These are phyloP conservation scores for Acronicta psi DNA, from an alignment of 2,888 invertebrate species.

Conservation along the genomic window DNA sequence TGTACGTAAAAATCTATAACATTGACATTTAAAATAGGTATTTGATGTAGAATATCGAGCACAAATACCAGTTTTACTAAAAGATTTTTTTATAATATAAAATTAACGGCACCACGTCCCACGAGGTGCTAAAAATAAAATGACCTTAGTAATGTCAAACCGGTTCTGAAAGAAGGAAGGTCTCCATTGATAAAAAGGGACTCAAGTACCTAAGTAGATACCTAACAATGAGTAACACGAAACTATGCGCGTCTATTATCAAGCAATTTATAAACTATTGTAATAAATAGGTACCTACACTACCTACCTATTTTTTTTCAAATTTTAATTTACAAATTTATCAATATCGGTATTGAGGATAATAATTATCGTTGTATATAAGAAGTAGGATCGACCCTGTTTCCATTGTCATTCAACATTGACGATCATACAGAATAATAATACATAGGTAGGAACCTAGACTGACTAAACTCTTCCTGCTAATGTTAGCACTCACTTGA, in stretches of 20 bases:
- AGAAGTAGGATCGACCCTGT: background rate
- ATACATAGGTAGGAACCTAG: too few species aligned
- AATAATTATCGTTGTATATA: background rate
- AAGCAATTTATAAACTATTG: background rate
- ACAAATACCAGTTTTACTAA: background rate
- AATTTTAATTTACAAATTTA: too few species aligned
- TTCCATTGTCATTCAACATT: background rate
- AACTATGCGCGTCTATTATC: background rate
- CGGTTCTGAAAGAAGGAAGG: background rate
- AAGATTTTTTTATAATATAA: background rate
- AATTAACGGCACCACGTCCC: background rate
- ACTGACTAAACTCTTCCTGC: background rate
- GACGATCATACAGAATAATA: background rate
- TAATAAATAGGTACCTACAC: too few species aligned
- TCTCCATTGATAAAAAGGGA: background rate
- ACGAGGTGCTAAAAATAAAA: constrained; percentile 1
- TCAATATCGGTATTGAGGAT: background rate
- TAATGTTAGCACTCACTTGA: too few species aligned
- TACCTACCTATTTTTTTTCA: too few species aligned
- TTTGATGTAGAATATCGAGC: background rate
- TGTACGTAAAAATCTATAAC: background rate
- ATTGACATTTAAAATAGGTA: background rate
- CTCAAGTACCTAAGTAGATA: too few species aligned
- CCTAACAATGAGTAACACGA: background rate
- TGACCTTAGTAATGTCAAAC: background rate